A percentile compares a stretch with the other conserved stretches of the same genome.
Evolutionary conservation across 2,797 vertebrate genomes (phyloP).

Genomic region (Bradypodion pumilum): DNA sequence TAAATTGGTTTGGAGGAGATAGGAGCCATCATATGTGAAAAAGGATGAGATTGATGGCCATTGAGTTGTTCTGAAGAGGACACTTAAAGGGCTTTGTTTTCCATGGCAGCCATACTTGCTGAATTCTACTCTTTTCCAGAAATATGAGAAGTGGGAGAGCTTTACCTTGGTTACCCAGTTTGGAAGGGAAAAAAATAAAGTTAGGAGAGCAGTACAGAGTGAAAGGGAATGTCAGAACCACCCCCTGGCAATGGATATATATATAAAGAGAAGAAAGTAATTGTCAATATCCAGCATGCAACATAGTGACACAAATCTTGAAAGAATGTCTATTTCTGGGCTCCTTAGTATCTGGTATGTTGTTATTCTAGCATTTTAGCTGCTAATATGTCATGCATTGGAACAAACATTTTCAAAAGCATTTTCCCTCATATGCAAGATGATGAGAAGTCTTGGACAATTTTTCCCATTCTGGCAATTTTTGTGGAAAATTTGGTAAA

Average conservation of each 20-base stretch:
- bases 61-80: background rate
- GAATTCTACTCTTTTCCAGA: background rate
- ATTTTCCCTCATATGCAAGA: no score
- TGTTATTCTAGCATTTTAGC: background rate
- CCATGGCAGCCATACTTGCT: background rate
- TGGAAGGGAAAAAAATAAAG: background rate
- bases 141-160: background rate
- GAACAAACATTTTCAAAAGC: no score
- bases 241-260: background rate
- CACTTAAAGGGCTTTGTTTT: background rate
- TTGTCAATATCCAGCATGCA: background rate
- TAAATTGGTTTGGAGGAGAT: no score
- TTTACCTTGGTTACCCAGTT: background rate
- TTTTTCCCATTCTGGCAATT: background rate
- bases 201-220: background rate
- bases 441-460: background rate
- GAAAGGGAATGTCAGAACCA: background rate
- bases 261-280: background rate
- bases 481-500: no score
- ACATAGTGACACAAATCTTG: background rate
- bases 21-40: no score
- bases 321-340: background rate
- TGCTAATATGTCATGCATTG: no score
- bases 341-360: background rate
- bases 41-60: no score